phyloP scores from a whole-genome alignment of 2,888 invertebrate genomes.

The Mantis religiosa region DNA sequence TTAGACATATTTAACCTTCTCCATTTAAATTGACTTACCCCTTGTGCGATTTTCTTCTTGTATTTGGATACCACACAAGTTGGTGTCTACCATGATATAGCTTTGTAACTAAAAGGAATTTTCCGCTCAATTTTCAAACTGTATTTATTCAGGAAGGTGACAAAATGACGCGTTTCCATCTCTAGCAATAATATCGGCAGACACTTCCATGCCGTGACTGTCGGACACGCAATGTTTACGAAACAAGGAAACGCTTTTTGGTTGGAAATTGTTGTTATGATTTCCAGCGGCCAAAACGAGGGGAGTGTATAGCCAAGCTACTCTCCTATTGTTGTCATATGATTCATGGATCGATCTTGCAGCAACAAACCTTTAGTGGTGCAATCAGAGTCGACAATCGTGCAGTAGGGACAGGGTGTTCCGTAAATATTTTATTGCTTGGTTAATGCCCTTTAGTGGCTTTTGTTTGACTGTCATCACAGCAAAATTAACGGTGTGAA shows the following conservation, averaged over 20 bases:
- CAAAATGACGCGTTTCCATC: background rate
- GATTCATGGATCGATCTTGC: background rate
- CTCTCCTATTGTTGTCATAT: background rate
- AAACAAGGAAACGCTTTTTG: slow-evolving; percentile 17
- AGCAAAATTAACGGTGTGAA: background rate
- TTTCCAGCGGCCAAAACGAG: background rate
- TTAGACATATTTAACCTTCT: no score
- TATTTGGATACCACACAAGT: no score
- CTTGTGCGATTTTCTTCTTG: no score
- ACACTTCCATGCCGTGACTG: background rate
- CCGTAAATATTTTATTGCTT: background rate
- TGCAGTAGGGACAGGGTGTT: background rate
- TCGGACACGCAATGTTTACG: slow-evolving; percentile 4
- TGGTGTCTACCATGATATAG: no score
- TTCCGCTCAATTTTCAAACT: background rate
- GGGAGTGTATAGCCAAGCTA: background rate
- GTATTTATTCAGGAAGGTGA: background rate
- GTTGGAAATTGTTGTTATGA: background rate
- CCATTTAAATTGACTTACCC: no score
- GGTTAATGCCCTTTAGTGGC: background rate
- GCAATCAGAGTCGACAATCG: background rate
- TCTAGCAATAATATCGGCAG: background rate
- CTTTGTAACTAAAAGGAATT: background rate
- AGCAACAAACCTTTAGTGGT: background rate
- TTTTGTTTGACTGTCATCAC: background rate